Evolutionary conservation across 2,888 invertebrate genomes (phyloP), one percentile per base, ranked within the genome.

Genomic region (Auanema sp.): DNA sequence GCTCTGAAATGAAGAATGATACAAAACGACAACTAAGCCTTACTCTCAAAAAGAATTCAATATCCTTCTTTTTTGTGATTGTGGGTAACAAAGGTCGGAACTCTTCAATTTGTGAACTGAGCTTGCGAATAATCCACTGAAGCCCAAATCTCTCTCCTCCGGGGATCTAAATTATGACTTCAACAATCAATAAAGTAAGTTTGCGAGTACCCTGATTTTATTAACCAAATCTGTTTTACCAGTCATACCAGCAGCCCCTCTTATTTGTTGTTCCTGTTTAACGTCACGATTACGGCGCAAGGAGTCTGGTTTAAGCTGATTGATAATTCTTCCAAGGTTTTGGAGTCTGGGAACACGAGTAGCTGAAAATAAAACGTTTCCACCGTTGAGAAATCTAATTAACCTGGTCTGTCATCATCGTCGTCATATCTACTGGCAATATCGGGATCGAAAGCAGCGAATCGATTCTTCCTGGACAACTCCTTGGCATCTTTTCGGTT

Each of bases 381-480:
- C 47, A 21, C 5, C 3, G 3, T 5, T 47, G 3, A 18, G 6
- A 47, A 18, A 5, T 18, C 10, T 10, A 47, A 49, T 21, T 24
- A 50, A n/a, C 57, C 14, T 50, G 76, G 74, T 18, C 41, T 16
- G n/a, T 78, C 76, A n/a, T 80, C 80, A 11, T 76, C 70, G 54
- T 78, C 71, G 41, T 79, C 79, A 59, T 78, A 79, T 56, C 66
- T 60, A 25, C 78, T 76, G 12, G 68, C 64, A 49, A 76, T 70
- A 61, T 79, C 79, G 12, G 73, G 65, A 58, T 79, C 79, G 24
- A 78, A 57, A 2, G 68, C 66, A 23, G 70, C 68, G 52, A 70
- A 73, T 11, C 72, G 71, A 59, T 66, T 69, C 47, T 68, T 65
- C 33, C 33, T 33, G 1, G 71, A 63, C 1, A 71, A 40, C 50